phyloP scores from a whole-genome alignment of 2,888 invertebrate species.

The Watsonalla binaria region DNA sequence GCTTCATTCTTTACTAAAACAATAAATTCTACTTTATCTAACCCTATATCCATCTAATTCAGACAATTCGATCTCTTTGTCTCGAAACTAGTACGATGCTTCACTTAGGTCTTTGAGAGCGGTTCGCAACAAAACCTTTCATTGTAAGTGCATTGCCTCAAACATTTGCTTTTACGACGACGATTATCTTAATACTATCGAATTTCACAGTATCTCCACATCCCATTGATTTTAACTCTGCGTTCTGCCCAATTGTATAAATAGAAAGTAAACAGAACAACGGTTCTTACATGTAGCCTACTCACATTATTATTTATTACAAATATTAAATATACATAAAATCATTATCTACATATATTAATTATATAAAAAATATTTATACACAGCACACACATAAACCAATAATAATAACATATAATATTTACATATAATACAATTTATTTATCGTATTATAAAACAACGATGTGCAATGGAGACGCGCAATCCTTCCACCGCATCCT shows the following conservation, averaged over 20 bases:
- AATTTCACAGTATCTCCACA: constrained; percentile 11
- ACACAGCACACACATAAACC: no score
- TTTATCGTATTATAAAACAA: no score
- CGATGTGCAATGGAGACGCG: no score
- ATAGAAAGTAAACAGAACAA: no score
- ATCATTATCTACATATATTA: no score
- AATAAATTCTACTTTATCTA: not conserved
- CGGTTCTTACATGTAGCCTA: no score
- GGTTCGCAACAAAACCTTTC: not conserved
- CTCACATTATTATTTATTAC: no score
- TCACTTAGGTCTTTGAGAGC: not conserved
- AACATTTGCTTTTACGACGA: constrained; percentile 3
- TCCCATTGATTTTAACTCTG: constrained; percentile 39
- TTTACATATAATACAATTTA: no score
- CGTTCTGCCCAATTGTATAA: constrained; percentile 27
- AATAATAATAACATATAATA: no score
- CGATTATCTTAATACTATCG: constrained; percentile 7
- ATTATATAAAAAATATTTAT: no score
- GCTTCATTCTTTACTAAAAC: not conserved
- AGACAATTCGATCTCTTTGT: not conserved
- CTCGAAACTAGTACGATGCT: not conserved
- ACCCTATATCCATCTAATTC: not conserved
- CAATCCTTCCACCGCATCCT: no score
- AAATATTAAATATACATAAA: no score
- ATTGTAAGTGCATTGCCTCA: not conserved